These are phyloP conservation scores for Caenorhabditis briggsae DNA, from an alignment of 1,140 invertebrate species.

Conservation along the genomic window DNA sequence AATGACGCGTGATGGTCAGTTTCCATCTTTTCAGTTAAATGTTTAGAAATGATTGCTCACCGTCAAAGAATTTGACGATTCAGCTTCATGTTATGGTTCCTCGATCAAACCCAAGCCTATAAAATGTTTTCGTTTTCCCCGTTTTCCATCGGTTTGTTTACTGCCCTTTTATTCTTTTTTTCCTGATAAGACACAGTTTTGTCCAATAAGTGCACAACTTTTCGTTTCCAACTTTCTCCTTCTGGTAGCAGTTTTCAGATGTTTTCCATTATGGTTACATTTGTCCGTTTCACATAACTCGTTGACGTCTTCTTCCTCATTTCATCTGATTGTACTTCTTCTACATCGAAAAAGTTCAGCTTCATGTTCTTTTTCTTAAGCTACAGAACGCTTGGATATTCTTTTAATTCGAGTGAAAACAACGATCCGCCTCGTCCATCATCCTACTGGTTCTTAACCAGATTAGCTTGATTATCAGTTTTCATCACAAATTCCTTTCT, in stretches of 20 bases:
- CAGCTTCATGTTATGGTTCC: slow-evolving; percentile 1
- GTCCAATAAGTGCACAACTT: slow-evolving; percentile 42
- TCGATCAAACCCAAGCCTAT: slow-evolving; percentile 22
- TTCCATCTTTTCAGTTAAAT: slow-evolving; percentile 4
- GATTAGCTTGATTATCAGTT: slow-evolving; percentile 29
- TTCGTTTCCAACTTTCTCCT: not conserved
- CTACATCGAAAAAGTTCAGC: not conserved
- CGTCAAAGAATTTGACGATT: slow-evolving; percentile 27
- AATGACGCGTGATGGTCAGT: slow-evolving; percentile 6
- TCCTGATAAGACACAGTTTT: not conserved
- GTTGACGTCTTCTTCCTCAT: not conserved
- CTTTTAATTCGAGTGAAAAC: slow-evolving; percentile 8
- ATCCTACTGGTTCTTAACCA: slow-evolving; percentile 19
- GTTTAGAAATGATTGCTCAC: slow-evolving; percentile 45
- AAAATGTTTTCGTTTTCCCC: slow-evolving; percentile 9
- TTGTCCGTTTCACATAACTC: slow-evolving; percentile 27
- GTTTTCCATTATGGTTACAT: not conserved
- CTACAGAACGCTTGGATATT: not conserved
- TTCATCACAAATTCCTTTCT: not conserved
- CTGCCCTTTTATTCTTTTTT: slow-evolving; percentile 18
- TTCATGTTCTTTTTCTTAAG: slow-evolving; percentile 13
- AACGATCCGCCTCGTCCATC: not conserved
- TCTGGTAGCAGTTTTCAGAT: not conserved
- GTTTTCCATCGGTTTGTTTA: not conserved
- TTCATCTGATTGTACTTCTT: slow-evolving; percentile 2